Percentiles rank a stretch among this genome's conserved stretches.
These are phyloP conservation scores for Athalia circularis DNA, from an alignment of 2,888 invertebrate species.

Conservation along the genomic window DNA sequence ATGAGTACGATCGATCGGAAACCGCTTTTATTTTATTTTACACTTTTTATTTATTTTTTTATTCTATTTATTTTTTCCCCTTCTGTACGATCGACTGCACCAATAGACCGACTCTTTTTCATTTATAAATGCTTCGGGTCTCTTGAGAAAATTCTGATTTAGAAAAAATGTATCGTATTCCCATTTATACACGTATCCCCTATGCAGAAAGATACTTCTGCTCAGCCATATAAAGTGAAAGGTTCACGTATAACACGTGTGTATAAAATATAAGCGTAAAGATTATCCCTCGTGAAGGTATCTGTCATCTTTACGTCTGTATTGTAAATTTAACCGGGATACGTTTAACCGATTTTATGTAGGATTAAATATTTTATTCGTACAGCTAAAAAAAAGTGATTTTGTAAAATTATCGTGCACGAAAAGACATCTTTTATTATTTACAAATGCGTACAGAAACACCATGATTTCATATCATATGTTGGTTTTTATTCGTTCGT, in stretches of 20 bases:
- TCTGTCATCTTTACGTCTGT: conserved; percentile 5
- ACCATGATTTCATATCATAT: too few species aligned
- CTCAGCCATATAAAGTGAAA: conserved; percentile 9
- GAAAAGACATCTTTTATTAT: too few species aligned
- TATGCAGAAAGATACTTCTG: conserved; percentile 4
- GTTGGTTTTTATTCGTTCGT: too few species aligned
- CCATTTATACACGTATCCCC: not conserved
- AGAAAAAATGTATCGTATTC: not conserved
- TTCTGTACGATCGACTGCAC: too few species aligned
- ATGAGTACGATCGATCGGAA: not conserved
- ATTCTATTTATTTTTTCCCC: not conserved
- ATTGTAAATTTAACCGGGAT: not conserved
- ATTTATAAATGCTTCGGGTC: not conserved
- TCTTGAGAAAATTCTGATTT: not conserved
- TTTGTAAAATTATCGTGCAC: too few species aligned
- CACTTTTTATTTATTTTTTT: not conserved
- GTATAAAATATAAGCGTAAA: not conserved
- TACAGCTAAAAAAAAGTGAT: too few species aligned
- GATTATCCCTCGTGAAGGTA: conserved; percentile 27
- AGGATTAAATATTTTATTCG: too few species aligned
- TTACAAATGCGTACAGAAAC: too few species aligned
- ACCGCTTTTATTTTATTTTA: not conserved
- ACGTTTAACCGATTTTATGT: not conserved
- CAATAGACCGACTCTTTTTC: not conserved
- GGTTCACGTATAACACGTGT: not conserved